These are phyloP conservation scores for Pogona vitticeps DNA, from an alignment of 2,113 vertebrate species.

Conservation along the genomic window DNA sequence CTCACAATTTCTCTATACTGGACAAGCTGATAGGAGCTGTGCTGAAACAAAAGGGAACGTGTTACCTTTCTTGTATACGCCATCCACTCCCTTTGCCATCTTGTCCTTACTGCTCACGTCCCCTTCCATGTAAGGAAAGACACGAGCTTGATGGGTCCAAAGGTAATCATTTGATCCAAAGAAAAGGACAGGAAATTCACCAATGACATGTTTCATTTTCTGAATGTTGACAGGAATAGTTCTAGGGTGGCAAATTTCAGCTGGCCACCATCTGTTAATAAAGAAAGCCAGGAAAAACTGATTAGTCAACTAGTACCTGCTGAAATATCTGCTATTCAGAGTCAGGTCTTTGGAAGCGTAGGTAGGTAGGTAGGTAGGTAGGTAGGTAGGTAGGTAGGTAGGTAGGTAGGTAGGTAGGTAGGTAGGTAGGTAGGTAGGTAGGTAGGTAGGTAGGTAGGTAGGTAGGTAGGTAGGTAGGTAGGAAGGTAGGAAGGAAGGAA, in stretches of 20 bases:
- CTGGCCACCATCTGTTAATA: constrained; percentile 94
- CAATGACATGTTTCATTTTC: constrained; percentile 94
- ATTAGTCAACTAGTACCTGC: neutral
- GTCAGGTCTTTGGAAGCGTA: too few relatives aligned
- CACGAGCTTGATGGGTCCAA: constrained; percentile 98
- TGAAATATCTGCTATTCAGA: neutral
- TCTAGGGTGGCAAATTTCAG: constrained; percentile 95
- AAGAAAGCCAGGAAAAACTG: neutral
- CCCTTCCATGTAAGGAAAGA: constrained; percentile 98
- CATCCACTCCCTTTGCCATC: constrained; percentile 96
- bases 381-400: too few relatives aligned
- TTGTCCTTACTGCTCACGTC: constrained; percentile 97
- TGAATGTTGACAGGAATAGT: constrained; percentile 94
- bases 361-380: too few relatives aligned
- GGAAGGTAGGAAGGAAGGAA: too few relatives aligned
- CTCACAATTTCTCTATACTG: neutral
- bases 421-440: too few relatives aligned
- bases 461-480: too few relatives aligned
- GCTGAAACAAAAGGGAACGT: neutral
- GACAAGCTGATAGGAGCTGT: neutral
- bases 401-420: too few relatives aligned
- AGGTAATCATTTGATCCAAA: constrained; percentile 98
- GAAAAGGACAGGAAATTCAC: constrained; percentile 98
- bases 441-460: too few relatives aligned
- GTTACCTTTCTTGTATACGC: constrained; percentile 95